Base-by-base conservation (phyloP, 1,140 invertebrate species). In the Philotrypesis tridentata region DNA sequence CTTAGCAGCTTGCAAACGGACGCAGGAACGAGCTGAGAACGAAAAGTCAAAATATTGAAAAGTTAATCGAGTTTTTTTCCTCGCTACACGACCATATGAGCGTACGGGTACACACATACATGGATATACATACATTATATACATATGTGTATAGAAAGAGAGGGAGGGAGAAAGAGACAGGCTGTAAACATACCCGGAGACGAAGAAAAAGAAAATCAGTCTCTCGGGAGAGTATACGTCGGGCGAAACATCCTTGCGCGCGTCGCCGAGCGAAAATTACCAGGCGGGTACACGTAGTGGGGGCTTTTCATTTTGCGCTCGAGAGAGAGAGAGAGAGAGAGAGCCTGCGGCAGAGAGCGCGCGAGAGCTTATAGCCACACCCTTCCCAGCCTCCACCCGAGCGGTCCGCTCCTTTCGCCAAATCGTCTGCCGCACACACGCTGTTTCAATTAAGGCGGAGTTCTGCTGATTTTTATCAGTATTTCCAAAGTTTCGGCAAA, bases 351-450 rank as follows among this genome's bases (percentile, higher is more conserved):
- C 21, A n/a, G 48, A 55, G 48, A 55, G 65, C 27, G 76, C 77
- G 27, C 27, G 65, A 65, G 27, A 71, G 68, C 68, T 79, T 79
- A 79, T 55, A 63, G 48, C 77, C 77, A 80, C 78, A 73, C 78
- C 78, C 78, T 73, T 43, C 12, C 4, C 3, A n/a, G 27, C 61
- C 23, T 29, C 61, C 61, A 27, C 25, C 61, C 25, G 11, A 23
- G 23, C 61, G 11, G 7, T 25, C 60, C 60, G 25, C 27, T 65
- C 27, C 61, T 65, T 25, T 25, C 61, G 61, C 61, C 23, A 65
- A 65, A 65, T 61, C 48, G 23, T 21, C 48, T 33, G n/a, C 71
- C 6, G 55, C 40, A 43, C 14, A 55, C 7, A 8, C 48, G 48
- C 7, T 17, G 17, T 55, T 37, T 61, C 60, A 43, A 67, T 67